Base-by-base conservation (phyloP, 1,140 invertebrate genomes). In the Epicauta chinensis region DNA sequence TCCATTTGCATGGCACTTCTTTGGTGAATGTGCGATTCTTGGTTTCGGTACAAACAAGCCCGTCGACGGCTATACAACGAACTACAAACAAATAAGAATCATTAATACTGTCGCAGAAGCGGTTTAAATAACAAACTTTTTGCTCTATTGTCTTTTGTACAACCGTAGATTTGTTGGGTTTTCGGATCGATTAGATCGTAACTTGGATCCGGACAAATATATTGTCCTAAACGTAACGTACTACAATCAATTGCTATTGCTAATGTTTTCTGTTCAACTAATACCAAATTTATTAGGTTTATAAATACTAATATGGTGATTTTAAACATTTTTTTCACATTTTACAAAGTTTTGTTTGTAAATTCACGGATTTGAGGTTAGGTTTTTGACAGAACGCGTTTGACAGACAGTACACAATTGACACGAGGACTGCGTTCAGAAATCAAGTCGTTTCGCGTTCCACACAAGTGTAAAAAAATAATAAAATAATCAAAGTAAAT, bases 1-100 rank as follows among this genome's bases (percentile, higher is more conserved):
- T 95, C 86, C 89, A 96, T 77, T 90, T 87, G 71, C 93, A 97
- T 38, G 88, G 83, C 60, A 93, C 78, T 64, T 90, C 82, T 66
- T 79, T 86, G 51, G 80, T 81, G 71, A 96, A 97, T 16, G 82
- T 84, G 46, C 82, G 80, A 71, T 87, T 89, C 35, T 83, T 81
- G 1, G 84, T 83, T 71, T 88, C 87, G 56, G 75, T 77, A 69
- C 94, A 98, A 42, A 81, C 81, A 38, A 97, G 81, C 16, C 86
- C 86, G 57, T 87, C 83, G 7, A 86, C 86, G 48, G 89, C 86
- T 68, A 84, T 75, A 71, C 94, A 98, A 52, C 76, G 70, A 16
- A 95, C 91, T 89, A 70, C 52, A 78, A 79, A 14, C n/a, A n/a
- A n/a, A n/a, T n/a, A n/a, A n/a, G n/a, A n/a, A n/a, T 23, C 7